Base-by-base conservation (phyloP, 2,113 vertebrate genomes). In the Lophochroa leadbeateri region DNA sequence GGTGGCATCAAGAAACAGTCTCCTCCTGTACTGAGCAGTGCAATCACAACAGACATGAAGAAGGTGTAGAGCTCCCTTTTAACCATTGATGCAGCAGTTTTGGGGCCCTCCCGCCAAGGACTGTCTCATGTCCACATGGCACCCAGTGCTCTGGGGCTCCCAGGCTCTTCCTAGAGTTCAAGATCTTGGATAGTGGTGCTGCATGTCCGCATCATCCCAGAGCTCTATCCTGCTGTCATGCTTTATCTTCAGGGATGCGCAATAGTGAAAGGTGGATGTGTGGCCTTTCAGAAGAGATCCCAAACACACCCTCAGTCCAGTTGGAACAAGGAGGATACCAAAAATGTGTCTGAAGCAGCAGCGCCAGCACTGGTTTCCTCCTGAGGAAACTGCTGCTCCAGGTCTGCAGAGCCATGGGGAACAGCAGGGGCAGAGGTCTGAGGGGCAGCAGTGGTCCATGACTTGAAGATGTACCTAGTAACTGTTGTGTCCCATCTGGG, bases 361-460 rank as follows among this genome's bases (percentile, higher is more conserved):
- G 21, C 31, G 16, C 31, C 65, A 47, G 41, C 11, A 7, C 0
- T 84, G n/a, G 8, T 17, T 81, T 55, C 31, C 10, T 92, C 27
- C 37, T 20, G 37, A 67, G 71, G 46, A 75, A 79, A 37, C 12
- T 87, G 41, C 6, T 1, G 1, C 18, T 78, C 50, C 37, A 15
- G 25, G 6, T n/a, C 44, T 64, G 60, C 43, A 64, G 67, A 55
- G 52, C 69, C 5, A 1, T 31, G 76, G 50, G 68, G 47, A 43
- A 2, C 10, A 72, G 49, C 87, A 76, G 65, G 31, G 39, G n/a
- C 65, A 46, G 67, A 70, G 27, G 16, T 21, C 43, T 82, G 57
- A 70, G 43, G 25, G 9, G 14, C 43, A 46, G 19, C 1, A 0
- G 14, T 71, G n/a, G 5, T n/a, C 19, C 41, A 23, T 0, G 4